A percentile compares a stretch with the other conserved stretches of the same genome.
These are phyloP conservation scores for Crypturellus tataupa DNA, from an alignment of 2,797 vertebrate genomes.

Conservation along the genomic window DNA sequence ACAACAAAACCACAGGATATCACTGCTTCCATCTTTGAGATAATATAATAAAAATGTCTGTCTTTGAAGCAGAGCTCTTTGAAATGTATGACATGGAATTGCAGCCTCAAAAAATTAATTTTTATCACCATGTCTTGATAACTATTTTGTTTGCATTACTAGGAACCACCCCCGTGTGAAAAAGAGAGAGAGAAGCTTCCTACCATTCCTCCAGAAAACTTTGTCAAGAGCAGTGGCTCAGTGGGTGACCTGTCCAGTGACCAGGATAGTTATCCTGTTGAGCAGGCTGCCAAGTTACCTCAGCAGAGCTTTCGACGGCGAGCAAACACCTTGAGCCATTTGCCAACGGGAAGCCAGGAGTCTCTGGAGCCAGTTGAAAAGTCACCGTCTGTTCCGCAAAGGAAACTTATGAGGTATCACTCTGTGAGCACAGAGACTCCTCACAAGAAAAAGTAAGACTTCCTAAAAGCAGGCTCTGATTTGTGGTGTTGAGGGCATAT, in stretches of 20 bases:
- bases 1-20: not conserved
- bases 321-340: slow-evolving; percentile 92
- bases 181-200: slow-evolving; percentile 59
- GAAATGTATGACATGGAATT: not conserved
- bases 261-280: slow-evolving; percentile 68
- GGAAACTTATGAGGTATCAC: slow-evolving; percentile 95
- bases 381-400: slow-evolving; percentile 81
- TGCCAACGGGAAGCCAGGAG: slow-evolving; percentile 81
- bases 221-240: slow-evolving; percentile 86
- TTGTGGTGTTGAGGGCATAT: slow-evolving; percentile 32
- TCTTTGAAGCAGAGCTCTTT: not conserved
- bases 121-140: not conserved
- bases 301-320: slow-evolving; percentile 87
- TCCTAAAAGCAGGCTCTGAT: slow-evolving; percentile 43
- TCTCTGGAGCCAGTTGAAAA: slow-evolving; percentile 75
- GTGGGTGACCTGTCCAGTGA: slow-evolving; percentile 84
- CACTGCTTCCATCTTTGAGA: not conserved
- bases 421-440: slow-evolving; percentile 96
- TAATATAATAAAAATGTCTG: not conserved
- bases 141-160: slow-evolving; percentile 3
- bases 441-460: slow-evolving; percentile 92
- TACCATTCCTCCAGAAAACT: slow-evolving; percentile 65
- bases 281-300: slow-evolving; percentile 67
- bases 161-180: slow-evolving; percentile 83
- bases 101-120: not conserved